Evolutionary conservation across 92 coral and sea anemone genomes (phyloP).

Genomic region (Bergia sp.): DNA sequence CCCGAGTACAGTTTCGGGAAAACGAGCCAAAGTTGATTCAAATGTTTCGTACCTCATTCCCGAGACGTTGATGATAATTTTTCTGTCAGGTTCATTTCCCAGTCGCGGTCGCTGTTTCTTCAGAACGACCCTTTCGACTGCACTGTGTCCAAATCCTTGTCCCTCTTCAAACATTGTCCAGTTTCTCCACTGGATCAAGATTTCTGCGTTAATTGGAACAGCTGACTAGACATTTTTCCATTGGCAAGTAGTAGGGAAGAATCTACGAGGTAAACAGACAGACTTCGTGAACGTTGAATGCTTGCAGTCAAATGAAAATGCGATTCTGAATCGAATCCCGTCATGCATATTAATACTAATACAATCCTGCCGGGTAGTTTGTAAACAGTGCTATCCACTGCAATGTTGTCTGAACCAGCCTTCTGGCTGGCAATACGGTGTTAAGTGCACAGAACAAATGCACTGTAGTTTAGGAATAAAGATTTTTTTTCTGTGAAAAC

Average conservation of each 20-base stretch:
- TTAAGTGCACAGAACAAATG: background rate
- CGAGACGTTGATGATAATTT: slow-evolving; percentile 82
- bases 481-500: background rate
- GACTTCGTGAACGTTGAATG: background rate
- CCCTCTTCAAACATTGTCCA: slow-evolving; percentile 27
- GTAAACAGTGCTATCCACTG: background rate
- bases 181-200: background rate
- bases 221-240: background rate
- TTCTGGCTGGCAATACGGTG: background rate
- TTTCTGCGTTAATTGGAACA: background rate
- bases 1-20: slow-evolving; percentile 94
- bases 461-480: too few relatives aligned
- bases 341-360: slow-evolving; percentile 39
- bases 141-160: background rate
- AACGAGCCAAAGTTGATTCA: slow-evolving; percentile 81
- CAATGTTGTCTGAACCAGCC: background rate
- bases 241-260: background rate
- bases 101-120: slow-evolving; percentile 11
- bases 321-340: background rate
- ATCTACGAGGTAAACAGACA: slow-evolving; percentile 27
- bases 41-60: slow-evolving; percentile 95
- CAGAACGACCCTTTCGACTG: slow-evolving; percentile 11
- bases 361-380: slow-evolving; percentile 7
- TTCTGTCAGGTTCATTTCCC: slow-evolving; percentile 55
- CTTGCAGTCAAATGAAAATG: background rate